phyloP scores from a whole-genome alignment of 2,113 vertebrate species.

The Phocoena sinus region DNA sequence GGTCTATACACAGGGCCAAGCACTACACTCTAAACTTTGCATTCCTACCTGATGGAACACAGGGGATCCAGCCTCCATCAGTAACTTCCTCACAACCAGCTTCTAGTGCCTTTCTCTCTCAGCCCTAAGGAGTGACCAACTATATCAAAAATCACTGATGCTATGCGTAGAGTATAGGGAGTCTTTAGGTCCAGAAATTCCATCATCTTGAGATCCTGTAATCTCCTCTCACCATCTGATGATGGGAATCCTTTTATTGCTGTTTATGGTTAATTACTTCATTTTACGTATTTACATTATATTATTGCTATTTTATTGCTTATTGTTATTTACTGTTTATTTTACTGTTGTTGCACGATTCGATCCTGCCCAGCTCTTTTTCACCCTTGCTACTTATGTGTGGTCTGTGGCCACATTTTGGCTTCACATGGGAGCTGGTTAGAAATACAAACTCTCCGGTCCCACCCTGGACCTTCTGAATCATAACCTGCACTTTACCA shows the following conservation, averaged over 20 bases:
- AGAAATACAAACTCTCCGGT: background rate
- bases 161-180: background rate
- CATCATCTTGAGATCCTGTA: background rate
- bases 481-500: background rate
- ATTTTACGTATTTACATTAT: background rate
- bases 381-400: background rate
- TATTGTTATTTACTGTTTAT: background rate
- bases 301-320: background rate
- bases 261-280: background rate
- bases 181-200: background rate
- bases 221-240: background rate
- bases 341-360: background rate
- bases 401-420: background rate
- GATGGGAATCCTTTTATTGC: background rate
- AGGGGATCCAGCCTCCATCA: background rate
- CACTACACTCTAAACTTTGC: background rate
- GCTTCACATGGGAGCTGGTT: background rate
- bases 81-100: background rate
- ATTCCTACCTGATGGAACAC: background rate
- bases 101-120: background rate
- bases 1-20: no score
- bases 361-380: background rate
- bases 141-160: background rate
- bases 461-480: background rate
- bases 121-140: background rate